A percentile compares a stretch with the other conserved stretches of the same genome.
These are phyloP conservation scores for Speoplatyrhinus poulsoni DNA, from an alignment of 2,113 vertebrate species.

Conservation along the genomic window DNA sequence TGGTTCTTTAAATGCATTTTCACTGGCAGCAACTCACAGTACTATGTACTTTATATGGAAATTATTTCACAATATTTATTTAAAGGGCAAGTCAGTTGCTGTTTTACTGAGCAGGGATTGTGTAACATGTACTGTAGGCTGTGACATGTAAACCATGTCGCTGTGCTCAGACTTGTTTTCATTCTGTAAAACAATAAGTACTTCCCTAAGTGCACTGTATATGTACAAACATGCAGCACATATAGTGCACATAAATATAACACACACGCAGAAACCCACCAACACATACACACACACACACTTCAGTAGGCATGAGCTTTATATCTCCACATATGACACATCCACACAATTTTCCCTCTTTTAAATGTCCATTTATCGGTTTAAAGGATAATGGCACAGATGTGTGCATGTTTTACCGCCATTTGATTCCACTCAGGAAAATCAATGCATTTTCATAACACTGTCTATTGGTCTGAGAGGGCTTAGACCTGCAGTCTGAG, in stretches of 20 bases:
- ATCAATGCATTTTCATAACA: conserved; percentile 47
- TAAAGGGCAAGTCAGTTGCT: not conserved
- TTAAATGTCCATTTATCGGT: conserved; percentile 28
- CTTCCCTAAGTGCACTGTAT: conserved; percentile 39
- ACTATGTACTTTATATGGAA: too few species aligned
- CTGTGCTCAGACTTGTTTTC: conserved; percentile 61
- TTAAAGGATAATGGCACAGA: conserved; percentile 8
- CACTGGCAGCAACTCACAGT: too few species aligned
- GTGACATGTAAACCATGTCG: conserved; percentile 60
- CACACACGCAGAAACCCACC: conserved; percentile 14
- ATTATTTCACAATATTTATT: too few species aligned
- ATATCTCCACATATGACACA: conserved; percentile 13
- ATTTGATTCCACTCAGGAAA: conserved; percentile 27
- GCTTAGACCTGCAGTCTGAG: conserved; percentile 17
- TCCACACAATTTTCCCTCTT: conserved; percentile 14
- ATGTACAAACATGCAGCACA: conserved; percentile 3
- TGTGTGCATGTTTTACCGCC: conserved; percentile 18
- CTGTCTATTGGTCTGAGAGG: conserved; percentile 14
- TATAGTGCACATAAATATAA: not conserved
- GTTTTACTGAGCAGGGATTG: conserved; percentile 38
- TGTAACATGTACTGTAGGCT: conserved; percentile 45
- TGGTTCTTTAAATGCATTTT: too few species aligned
- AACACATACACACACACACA: conserved; percentile 9
- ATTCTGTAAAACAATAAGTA: conserved; percentile 42
- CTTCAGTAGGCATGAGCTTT: not conserved